Evolutionary conservation across 1,140 invertebrate species (phyloP).

Genomic region (Lepidostoma basale): DNA sequence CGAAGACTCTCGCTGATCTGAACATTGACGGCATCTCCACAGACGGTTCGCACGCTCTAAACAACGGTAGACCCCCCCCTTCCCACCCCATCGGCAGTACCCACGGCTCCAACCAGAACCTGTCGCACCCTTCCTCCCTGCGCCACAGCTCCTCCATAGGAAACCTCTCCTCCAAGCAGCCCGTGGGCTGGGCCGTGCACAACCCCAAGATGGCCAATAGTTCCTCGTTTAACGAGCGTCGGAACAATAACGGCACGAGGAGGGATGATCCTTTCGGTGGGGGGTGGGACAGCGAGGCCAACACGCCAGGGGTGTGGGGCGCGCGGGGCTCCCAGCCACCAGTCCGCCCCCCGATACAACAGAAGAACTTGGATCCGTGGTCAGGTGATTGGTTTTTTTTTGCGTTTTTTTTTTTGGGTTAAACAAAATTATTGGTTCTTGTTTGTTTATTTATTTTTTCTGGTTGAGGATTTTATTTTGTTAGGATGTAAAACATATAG

Average conservation of each 20-base stretch:
- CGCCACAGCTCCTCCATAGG: constrained; percentile 54
- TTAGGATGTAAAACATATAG: too few relatives aligned
- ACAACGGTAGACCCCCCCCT: constrained; percentile 58
- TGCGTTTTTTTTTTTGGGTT: constrained; percentile 31
- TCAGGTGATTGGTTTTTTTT: constrained; percentile 55
- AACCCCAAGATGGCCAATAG: constrained; percentile 33
- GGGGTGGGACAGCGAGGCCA: constrained; percentile 33
- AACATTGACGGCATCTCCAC: constrained; percentile 72
- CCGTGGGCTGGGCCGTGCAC: constrained; percentile 34
- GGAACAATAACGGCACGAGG: constrained; percentile 33
- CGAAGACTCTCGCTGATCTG: constrained; percentile 89
- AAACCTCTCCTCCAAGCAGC: constrained; percentile 48
- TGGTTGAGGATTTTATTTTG: too few relatives aligned
- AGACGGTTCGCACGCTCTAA: constrained; percentile 50
- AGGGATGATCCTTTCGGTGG: constrained; percentile 37
- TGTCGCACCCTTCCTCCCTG: constrained; percentile 48
- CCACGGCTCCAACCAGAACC: constrained; percentile 56
- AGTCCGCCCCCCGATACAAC: constrained; percentile 26
- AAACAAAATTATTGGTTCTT: too few relatives aligned
- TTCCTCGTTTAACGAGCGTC: constrained; percentile 33
- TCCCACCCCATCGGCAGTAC: constrained; percentile 37
- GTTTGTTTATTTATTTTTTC: too few relatives aligned
- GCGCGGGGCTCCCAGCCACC: background rate
- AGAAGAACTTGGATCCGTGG: constrained; percentile 55
- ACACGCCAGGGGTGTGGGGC: constrained; percentile 23